Evolutionary conservation across 2,797 vertebrate genomes (phyloP), one percentile per base, ranked within the genome.

Genomic region (Caiman crocodilus): DNA sequence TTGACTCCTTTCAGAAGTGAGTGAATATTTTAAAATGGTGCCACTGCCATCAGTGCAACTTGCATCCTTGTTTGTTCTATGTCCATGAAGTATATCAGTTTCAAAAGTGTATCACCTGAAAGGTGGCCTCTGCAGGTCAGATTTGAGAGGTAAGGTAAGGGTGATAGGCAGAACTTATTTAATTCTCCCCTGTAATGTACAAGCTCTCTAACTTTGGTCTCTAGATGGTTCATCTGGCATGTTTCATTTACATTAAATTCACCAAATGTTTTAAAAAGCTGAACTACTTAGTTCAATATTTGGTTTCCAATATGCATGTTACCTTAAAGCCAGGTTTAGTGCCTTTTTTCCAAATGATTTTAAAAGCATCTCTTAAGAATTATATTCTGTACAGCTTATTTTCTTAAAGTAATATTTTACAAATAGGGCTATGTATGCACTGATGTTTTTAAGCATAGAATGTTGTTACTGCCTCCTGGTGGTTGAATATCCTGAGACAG

Each of bases 381-480:
- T 59, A 35, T 64, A 12, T 64, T 86, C 69, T 61, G 21, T 76
- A n/a, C 60, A 60, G 28, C 23, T 81, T 12, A 26, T 92, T 3
- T 87, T 85, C 42, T 87, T 20, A 71, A 89, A 84, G 56, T 8
- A 26, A 79, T 50, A 60, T 91, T 85, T 89, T 93, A 50, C 42
- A 50, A 73, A 17, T 84, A 67, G 42, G 84, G 67, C 42, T 58
- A 3, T 85, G n/a, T 71, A 84, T 69, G 55, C 28, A n/a, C 9
- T 85, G 71, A 61, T 82, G 79, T 77, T 75, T 67, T 83, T 87
- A 73, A 91, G 89, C 85, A 76, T 63, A 71, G 85, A 20, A 85
- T 63, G 88, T 89, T 32, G 42, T 60, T 76, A 0, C 96, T 97
- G 95, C 93, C 96, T 95, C 93, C 96, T 96, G 88, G 94, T 96